Conservation (phyloP, 2,797 vertebrate species). For the Halcyon chelicuti region DNA sequence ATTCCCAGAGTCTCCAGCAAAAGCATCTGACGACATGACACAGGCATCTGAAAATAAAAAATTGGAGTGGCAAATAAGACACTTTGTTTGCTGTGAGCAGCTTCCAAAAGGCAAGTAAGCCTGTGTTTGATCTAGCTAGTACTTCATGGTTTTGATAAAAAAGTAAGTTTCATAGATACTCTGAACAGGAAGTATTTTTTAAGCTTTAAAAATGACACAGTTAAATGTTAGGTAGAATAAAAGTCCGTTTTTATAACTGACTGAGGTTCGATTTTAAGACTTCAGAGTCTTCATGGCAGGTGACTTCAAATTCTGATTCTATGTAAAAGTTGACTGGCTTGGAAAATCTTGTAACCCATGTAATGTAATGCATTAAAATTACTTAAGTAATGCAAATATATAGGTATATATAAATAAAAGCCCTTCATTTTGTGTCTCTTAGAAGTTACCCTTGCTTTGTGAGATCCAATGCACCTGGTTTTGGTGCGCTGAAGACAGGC, state of each 20-base stretch:
- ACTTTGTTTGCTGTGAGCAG: background rate
- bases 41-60: conserved; percentile 78
- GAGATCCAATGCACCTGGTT: background rate
- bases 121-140: background rate
- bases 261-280: background rate
- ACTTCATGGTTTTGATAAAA: background rate
- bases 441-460: background rate
- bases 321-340: background rate
- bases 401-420: too few species aligned
- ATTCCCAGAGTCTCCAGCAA: conserved; percentile 85
- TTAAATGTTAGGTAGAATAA: background rate
- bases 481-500: background rate
- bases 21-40: conserved; percentile 71
- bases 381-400: background rate
- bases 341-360: background rate
- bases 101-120: background rate
- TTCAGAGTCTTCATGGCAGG: background rate
- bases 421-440: background rate
- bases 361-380: background rate
- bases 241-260: background rate
- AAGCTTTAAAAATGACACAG: background rate
- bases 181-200: background rate
- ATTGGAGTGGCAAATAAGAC: background rate
- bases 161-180: background rate
- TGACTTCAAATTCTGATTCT: background rate